Conservation (phyloP, 2,797 vertebrate genomes). For the Enteromius fasciolatus region DNA sequence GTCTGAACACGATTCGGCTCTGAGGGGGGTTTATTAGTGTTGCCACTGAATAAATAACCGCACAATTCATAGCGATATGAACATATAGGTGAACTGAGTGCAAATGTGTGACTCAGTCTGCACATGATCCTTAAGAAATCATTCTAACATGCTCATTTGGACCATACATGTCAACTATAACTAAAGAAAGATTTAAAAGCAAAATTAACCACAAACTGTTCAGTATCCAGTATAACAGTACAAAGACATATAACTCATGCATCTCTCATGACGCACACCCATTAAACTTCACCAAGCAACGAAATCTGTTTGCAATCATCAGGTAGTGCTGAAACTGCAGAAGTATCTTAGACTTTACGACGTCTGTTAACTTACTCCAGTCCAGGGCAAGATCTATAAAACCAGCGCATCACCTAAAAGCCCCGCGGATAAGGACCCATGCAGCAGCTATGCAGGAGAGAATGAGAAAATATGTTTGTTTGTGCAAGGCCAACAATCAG, state of each 20-base stretch:
- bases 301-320: slow-evolving; percentile 43
- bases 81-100: neutral
- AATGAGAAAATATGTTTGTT: slow-evolving; percentile 28
- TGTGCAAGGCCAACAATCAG: neutral
- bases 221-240: neutral
- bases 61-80: slow-evolving; percentile 3
- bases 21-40: slow-evolving; percentile 18
- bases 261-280: neutral
- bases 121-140: neutral
- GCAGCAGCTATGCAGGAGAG: neutral
- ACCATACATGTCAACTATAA: neutral
- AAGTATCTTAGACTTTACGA: slow-evolving; percentile 37
- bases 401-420: slow-evolving; percentile 1
- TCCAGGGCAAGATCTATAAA: neutral
- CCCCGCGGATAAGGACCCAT: neutral
- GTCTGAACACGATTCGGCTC: slow-evolving; percentile 8
- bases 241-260: neutral
- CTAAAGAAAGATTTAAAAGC: neutral
- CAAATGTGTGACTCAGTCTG: neutral
- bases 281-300: slow-evolving; percentile 3
- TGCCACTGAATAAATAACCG: neutral
- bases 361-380: slow-evolving; percentile 24
- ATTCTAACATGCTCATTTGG: neutral
- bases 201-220: neutral
- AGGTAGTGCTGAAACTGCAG: slow-evolving; percentile 34